Evolutionary conservation across 2,888 invertebrate species (phyloP).

Genomic region (Lampropteryx suffumata): DNA sequence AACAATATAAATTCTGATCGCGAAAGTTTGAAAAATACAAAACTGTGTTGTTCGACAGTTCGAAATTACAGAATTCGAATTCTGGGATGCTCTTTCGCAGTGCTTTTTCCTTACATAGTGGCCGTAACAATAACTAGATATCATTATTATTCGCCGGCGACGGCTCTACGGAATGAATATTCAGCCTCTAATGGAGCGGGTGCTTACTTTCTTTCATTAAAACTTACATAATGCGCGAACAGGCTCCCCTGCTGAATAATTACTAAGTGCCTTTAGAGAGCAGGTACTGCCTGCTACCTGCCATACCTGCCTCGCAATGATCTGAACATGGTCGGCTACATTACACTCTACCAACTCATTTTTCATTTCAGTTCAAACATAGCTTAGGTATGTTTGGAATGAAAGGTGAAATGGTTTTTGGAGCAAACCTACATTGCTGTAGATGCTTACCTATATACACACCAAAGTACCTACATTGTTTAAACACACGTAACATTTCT

Average conservation of each 20-base stretch:
- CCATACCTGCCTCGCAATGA: conserved; percentile 14
- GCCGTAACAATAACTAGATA: conserved; percentile 61
- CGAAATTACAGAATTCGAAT: not conserved
- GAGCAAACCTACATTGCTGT: no score
- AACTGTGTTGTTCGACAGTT: no score
- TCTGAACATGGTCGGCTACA: conserved; percentile 3
- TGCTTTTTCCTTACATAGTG: conserved; percentile 39
- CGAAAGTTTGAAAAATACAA: no score
- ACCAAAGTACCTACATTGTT: not conserved
- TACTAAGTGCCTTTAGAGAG: conserved; percentile 44
- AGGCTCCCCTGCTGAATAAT: conserved; percentile 51
- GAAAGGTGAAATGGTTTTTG: no score
- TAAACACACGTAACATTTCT: not conserved
- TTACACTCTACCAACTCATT: not conserved
- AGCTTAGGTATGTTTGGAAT: no score
- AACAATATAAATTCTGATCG: no score
- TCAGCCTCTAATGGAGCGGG: conserved; percentile 55
- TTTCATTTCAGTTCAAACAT: no score
- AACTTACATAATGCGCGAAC: conserved; percentile 58
- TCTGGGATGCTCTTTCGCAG: conserved; percentile 8
- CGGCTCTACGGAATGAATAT: conserved; percentile 57
- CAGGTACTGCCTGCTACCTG: conserved; percentile 12
- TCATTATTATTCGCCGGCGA: conserved; percentile 56
- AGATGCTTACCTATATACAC: no score
- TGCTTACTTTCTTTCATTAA: conserved; percentile 62